phyloP scores from a whole-genome alignment of 2,113 vertebrate species.

The Piliocolobus tephrosceles region DNA sequence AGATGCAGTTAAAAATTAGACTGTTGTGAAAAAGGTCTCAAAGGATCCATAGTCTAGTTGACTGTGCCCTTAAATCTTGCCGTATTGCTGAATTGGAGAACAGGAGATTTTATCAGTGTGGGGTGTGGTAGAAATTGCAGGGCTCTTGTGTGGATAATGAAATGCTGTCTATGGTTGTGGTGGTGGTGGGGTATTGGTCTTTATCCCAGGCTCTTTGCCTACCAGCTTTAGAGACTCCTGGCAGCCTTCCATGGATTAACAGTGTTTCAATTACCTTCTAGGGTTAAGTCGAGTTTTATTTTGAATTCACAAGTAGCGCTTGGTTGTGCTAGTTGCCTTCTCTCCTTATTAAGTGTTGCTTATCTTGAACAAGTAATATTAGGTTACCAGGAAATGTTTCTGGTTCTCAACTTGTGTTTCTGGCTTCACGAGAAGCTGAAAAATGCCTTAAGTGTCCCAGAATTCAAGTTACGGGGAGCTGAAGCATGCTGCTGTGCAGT shows the following conservation, averaged over 20 bases:
- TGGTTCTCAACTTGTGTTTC: background rate
- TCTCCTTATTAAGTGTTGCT: background rate
- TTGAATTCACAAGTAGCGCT: background rate
- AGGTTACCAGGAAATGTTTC: background rate
- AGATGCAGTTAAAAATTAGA: background rate
- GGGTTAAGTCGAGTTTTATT: background rate
- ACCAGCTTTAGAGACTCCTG: rapidly evolving
- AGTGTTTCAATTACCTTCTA: background rate
- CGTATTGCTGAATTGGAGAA: background rate
- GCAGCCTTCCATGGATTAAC: too few relatives aligned
- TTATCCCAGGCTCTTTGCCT: background rate
- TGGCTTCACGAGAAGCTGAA: background rate
- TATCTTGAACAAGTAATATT: background rate
- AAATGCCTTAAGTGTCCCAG: background rate
- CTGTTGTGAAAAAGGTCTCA: background rate
- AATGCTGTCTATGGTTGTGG: background rate
- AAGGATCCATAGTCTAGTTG: background rate
- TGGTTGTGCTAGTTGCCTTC: background rate
- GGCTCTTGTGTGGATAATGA: background rate
- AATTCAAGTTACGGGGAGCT: background rate
- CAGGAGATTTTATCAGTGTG: background rate
- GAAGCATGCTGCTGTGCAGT: background rate
- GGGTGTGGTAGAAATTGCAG: background rate
- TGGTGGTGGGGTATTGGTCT: rapidly evolving
- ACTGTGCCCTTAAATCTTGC: background rate